A percentile compares a stretch with the other conserved stretches of the same genome.
These are phyloP conservation scores for Campoletis sonorensis DNA, from an alignment of 1,140 invertebrate genomes.

Conservation along the genomic window DNA sequence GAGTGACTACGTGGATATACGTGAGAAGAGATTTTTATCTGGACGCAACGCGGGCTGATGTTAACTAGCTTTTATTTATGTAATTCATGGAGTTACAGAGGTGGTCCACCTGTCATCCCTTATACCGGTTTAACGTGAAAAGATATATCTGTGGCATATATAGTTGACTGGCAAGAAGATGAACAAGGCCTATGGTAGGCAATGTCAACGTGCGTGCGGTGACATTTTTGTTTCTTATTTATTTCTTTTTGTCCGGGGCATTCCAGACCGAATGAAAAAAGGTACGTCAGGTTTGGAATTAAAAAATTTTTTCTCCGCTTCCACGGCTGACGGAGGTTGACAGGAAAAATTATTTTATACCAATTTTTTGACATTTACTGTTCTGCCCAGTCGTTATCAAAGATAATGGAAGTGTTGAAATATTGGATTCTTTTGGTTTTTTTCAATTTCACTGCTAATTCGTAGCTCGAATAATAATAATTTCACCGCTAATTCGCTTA, in stretches of 20 bases:
- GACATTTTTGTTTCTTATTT: background rate
- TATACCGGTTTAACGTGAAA: conserved; percentile 23
- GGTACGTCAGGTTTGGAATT: background rate
- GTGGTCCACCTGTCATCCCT: conserved; percentile 54
- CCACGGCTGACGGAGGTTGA: too few species aligned
- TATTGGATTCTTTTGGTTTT: too few species aligned
- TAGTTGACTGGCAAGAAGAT: conserved; percentile 41
- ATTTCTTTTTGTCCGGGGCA: background rate
- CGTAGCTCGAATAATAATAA: too few species aligned
- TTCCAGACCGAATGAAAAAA: conserved; percentile 14
- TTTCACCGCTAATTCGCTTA: too few species aligned
- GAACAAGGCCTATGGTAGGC: conserved; percentile 28
- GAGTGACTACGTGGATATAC: conserved; percentile 33
- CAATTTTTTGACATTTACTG: too few species aligned
- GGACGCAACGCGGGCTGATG: conserved; percentile 50
- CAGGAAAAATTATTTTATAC: background rate
- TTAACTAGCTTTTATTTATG: conserved; percentile 58
- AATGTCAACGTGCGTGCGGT: conserved; percentile 35
- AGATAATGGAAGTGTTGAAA: too few species aligned
- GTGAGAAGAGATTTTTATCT: conserved; percentile 55
- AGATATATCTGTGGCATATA: conserved; percentile 14
- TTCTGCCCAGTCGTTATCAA: too few species aligned
- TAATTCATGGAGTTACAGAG: conserved; percentile 57
- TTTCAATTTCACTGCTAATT: too few species aligned
- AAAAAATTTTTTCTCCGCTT: too few species aligned